phyloP scores from a whole-genome alignment of 2,888 invertebrate species.

The Cheilosia soror region DNA sequence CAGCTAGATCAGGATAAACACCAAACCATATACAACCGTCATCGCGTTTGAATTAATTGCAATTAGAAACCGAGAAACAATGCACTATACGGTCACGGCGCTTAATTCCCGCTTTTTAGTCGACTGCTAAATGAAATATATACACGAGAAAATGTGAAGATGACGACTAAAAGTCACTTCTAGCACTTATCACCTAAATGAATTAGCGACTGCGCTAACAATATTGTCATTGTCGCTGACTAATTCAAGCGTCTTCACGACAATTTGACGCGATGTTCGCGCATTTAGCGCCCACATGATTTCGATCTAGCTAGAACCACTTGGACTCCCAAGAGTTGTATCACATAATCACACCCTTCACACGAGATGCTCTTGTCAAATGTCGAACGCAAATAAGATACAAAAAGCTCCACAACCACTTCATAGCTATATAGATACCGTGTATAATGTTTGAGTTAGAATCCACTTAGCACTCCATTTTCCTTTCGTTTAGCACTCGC shows the following conservation, averaged over 20 bases:
- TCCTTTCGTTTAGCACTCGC: conserved; percentile 22
- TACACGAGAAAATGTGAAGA: too few relatives aligned
- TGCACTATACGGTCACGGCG: too few relatives aligned
- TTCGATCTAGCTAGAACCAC: background rate
- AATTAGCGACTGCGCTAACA: conserved; percentile 5
- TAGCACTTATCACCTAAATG: background rate
- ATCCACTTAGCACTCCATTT: conserved; percentile 45
- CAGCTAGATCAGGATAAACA: too few relatives aligned
- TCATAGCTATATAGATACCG: background rate
- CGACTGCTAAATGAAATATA: too few relatives aligned
- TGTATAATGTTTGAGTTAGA: conserved; percentile 22
- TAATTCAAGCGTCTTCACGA: conserved; percentile 9
- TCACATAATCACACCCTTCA: background rate
- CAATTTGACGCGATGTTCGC: background rate
- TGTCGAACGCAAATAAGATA: conserved; percentile 11
- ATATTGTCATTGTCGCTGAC: background rate
- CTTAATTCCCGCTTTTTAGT: too few relatives aligned
- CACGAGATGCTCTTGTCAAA: conserved; percentile 13
- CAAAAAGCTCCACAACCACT: conserved; percentile 7
- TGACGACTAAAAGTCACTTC: background rate
- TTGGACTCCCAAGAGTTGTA: conserved; percentile 7
- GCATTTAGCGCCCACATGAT: conserved; percentile 25
- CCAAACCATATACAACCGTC: too few relatives aligned
- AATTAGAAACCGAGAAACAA: too few relatives aligned
- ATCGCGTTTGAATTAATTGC: too few relatives aligned